Evolutionary conservation across 1,140 invertebrate species (phyloP), one percentile per base, ranked within the genome.

Genomic region (Polyergus mexicanus): DNA sequence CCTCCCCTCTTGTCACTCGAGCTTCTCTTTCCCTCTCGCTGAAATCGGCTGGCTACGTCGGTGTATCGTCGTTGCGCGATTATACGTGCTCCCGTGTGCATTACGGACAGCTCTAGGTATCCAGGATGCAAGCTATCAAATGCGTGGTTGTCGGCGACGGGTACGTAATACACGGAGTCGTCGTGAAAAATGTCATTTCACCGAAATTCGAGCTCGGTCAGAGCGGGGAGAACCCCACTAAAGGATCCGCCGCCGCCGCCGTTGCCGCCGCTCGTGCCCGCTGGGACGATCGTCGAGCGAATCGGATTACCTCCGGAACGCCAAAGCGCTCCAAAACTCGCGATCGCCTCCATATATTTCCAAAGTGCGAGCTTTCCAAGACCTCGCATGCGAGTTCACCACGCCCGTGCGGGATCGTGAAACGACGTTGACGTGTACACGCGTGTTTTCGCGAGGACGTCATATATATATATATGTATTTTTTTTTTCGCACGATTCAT

Each of bases 61-160:
- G 85, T 65, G 68, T 71, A 63, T 81, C 85, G 75, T 86, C 77
- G 84, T 87, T 72, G 87, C 56, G 80, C 62, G 85, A 87, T 78
- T 87, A 81, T 89, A 90, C 88, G 87, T 87, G 81, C 54, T 89
- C 83, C 58, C 77, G 89, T 87, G 80, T 84, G 89, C 65, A 84
- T 88, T 86, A 80, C 76, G 78, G 77, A 88, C 86, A 65, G 60
- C 71, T 88, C 54, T 78, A 83, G 56, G 38, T 74, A 80, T 87
- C 78, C 84, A 93, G 80, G 87, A 98, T 99, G 98, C 98, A 98
- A 95, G 98, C 98, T 76, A 99, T 99, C 93, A 99, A 99, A 95
- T 99, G 98, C 96, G 98, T 99, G 90, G 98, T 99, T 88, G 98
- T 99, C 88, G 98, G 98, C 86, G 98, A 99, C 95, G 98, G 98